These are phyloP conservation scores for Melieria crassipennis DNA, from an alignment of 2,888 invertebrate genomes.

Conservation along the genomic window DNA sequence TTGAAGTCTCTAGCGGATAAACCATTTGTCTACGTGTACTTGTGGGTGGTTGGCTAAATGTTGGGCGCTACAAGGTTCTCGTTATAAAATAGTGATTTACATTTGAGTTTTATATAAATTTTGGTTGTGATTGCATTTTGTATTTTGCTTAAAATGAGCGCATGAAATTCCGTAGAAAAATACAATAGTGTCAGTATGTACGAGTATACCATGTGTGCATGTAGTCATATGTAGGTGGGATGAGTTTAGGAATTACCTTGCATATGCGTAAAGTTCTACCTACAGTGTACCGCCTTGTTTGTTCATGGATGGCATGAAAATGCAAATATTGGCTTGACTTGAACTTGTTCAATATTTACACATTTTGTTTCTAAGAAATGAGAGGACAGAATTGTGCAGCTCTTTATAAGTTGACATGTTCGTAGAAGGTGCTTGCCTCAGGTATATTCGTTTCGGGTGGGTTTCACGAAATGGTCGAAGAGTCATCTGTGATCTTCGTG, in stretches of 20 bases:
- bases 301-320: conserved; percentile 14
- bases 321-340: not conserved
- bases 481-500: not conserved
- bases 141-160: conserved; percentile 41
- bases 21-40: conserved; percentile 19
- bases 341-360: too few species aligned
- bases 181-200: conserved; percentile 46
- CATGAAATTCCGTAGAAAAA: conserved; percentile 62
- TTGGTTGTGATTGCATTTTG: conserved; percentile 1
- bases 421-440: not conserved
- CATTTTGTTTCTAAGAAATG: too few species aligned
- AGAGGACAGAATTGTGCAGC: not conserved
- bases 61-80: conserved; percentile 2
- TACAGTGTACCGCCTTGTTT: conserved; percentile 33
- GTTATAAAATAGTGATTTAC: conserved; percentile 25
- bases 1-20: conserved; percentile 2
- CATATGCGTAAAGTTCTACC: conserved; percentile 20
- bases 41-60: conserved; percentile 13
- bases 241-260: conserved; percentile 56
- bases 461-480: conserved; percentile 27
- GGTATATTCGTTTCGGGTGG: conserved; percentile 35
- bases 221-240: conserved; percentile 60
- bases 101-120: conserved; percentile 14
- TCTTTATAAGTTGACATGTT: too few species aligned
- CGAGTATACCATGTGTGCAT: not conserved